Percentiles rank a stretch among this genome's conserved stretches.
Conservation (phyloP, 2,113 vertebrate species). For the Chlorocebus sabaeus region DNA sequence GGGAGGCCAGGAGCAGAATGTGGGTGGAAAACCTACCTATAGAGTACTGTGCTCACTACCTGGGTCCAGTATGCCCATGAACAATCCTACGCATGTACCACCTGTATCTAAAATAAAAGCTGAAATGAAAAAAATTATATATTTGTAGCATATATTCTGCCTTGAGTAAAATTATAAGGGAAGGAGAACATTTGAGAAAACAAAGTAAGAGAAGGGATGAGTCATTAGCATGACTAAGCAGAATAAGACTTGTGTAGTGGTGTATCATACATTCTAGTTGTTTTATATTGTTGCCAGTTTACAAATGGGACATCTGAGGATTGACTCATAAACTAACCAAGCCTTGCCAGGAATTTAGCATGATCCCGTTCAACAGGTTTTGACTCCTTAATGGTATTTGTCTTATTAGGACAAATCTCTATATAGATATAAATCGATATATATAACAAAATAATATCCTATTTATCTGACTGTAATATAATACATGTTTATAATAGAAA, state of each 20-base stretch:
- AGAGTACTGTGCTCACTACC: too few relatives aligned
- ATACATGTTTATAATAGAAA: neutral
- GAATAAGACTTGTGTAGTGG: neutral
- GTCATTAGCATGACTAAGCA: slow-evolving; percentile 65
- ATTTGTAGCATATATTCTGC: neutral
- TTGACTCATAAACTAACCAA: slow-evolving; percentile 57
- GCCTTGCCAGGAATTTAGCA: slow-evolving; percentile 44
- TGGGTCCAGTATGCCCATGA: too few relatives aligned
- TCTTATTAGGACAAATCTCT: slow-evolving; percentile 46
- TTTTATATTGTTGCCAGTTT: slow-evolving; percentile 22
- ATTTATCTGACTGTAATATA: slow-evolving; percentile 29
- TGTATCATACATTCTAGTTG: neutral
- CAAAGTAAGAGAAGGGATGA: slow-evolving; percentile 8
- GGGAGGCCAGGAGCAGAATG: too few relatives aligned
- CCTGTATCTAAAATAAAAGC: too few relatives aligned
- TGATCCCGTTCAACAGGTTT: slow-evolving; percentile 63
- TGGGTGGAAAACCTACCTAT: too few relatives aligned
- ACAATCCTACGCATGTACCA: too few relatives aligned
- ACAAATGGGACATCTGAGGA: slow-evolving; percentile 2
- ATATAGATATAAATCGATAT: neutral
- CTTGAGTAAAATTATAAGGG: slow-evolving; percentile 24
- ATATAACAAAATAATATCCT: slow-evolving; percentile 34
- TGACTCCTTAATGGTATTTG: slow-evolving; percentile 51
- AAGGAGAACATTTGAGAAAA: slow-evolving; percentile 41
- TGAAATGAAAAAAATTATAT: neutral